phyloP scores from a whole-genome alignment of 35 echinoderm and acorn worm species.

The Acanthaster planci region DNA sequence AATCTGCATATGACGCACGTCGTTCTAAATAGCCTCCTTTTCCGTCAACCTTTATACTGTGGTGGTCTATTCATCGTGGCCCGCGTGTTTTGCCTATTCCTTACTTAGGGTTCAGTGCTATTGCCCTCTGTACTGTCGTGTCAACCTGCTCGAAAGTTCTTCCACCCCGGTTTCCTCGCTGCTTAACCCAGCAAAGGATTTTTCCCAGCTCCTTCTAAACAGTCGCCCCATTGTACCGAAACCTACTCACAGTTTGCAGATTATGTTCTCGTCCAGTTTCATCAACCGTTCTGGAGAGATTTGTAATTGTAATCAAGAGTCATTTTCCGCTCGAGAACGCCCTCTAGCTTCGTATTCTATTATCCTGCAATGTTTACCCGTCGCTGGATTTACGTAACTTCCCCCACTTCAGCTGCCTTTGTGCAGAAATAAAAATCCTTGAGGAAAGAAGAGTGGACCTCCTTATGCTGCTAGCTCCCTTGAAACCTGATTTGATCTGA shows the following conservation, averaged over 20 bases:
- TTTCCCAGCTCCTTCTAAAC: too few relatives aligned
- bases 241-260: background rate
- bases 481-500: background rate
- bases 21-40: too few relatives aligned
- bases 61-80: too few relatives aligned
- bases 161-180: too few relatives aligned
- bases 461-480: background rate
- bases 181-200: too few relatives aligned
- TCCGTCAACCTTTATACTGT: too few relatives aligned
- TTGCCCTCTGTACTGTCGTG: too few relatives aligned
- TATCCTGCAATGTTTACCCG: background rate
- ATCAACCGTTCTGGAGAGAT: background rate
- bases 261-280: background rate
- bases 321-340: background rate
- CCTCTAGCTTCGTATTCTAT: background rate
- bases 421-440: background rate
- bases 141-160: too few relatives aligned
- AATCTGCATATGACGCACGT: too few relatives aligned
- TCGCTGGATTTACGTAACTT: slow-evolving; percentile 12
- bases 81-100: too few relatives aligned
- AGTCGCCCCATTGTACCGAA: too few relatives aligned
- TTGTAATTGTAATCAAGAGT: background rate
- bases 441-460: background rate
- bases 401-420: background rate
- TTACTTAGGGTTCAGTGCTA: too few relatives aligned